These are phyloP conservation scores for Salminus brasiliensis DNA, from an alignment of 2,113 vertebrate species.

Conservation along the genomic window DNA sequence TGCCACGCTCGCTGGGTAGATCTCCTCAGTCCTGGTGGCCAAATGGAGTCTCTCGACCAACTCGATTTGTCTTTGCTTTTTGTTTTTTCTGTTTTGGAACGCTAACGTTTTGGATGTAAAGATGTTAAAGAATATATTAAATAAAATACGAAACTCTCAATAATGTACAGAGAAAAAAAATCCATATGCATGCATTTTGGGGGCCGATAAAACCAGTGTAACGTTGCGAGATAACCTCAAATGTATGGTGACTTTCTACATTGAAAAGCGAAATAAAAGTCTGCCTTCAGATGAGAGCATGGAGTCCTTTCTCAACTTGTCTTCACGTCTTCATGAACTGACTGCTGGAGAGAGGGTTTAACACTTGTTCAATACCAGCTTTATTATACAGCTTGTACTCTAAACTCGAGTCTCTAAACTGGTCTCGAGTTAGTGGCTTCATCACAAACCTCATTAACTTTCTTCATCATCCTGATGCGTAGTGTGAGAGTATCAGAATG, in stretches of 20 bases:
- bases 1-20: conserved; percentile 49
- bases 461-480: not conserved
- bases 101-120: conserved; percentile 51
- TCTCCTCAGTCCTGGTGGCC: conserved; percentile 48
- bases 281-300: conserved; percentile 56
- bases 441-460: not conserved
- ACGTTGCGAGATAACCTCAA: conserved; percentile 61
- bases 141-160: not conserved
- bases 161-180: conserved; percentile 52
- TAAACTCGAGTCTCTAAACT: conserved; percentile 57
- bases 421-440: conserved; percentile 25
- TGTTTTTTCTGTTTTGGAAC: conserved; percentile 59
- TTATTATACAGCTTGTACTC: too few species aligned
- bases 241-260: conserved; percentile 70
- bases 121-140: conserved; percentile 9
- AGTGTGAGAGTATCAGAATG: not conserved
- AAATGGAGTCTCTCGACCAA: conserved; percentile 12
- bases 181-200: conserved; percentile 62
- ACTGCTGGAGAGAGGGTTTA: not conserved
- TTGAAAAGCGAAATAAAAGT: conserved; percentile 66
- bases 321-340: not conserved
- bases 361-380: not conserved
- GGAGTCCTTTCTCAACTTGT: conserved; percentile 49
- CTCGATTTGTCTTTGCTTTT: conserved; percentile 25
- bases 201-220: conserved; percentile 56